Evolutionary conservation across 2,888 invertebrate species (phyloP).

Genomic region (Chydorus sphaericus): DNA sequence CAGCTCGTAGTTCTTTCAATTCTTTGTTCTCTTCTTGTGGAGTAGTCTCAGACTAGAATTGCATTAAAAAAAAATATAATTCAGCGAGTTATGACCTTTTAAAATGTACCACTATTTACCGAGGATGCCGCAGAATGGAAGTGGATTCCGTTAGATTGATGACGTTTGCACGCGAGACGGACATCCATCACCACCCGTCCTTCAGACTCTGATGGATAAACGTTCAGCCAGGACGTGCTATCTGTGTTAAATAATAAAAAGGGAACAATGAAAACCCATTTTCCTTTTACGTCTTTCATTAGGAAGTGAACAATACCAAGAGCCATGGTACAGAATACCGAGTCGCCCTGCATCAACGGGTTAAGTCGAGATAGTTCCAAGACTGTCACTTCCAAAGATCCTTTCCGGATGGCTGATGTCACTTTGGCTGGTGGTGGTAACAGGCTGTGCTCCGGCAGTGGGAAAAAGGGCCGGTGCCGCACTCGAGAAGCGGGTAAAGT

Average conservation of each 20-base stretch:
- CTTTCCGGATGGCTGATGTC: conserved; percentile 28
- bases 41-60: neutral
- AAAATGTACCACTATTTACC: neutral
- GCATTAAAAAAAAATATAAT: neutral
- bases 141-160: conserved; percentile 12
- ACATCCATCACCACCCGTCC: conserved; percentile 13
- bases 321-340: conserved; percentile 40
- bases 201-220: conserved; percentile 17
- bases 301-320: conserved; percentile 38
- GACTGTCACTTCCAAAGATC: conserved; percentile 59
- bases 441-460: conserved; percentile 26
- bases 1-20: neutral
- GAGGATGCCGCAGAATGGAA: conserved; percentile 2
- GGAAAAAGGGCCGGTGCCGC: conserved; percentile 76
- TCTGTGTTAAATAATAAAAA: no score
- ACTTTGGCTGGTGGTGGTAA: neutral
- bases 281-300: no score
- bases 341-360: conserved; percentile 31
- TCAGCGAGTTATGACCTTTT: neutral
- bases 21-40: neutral
- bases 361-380: conserved; percentile 58
- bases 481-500: conserved; percentile 78
- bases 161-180: neutral
- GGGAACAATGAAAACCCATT: no score
- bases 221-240: conserved; percentile 8